These are phyloP conservation scores for Rutpela maculata DNA, from an alignment of 2,888 invertebrate genomes.

Conservation along the genomic window DNA sequence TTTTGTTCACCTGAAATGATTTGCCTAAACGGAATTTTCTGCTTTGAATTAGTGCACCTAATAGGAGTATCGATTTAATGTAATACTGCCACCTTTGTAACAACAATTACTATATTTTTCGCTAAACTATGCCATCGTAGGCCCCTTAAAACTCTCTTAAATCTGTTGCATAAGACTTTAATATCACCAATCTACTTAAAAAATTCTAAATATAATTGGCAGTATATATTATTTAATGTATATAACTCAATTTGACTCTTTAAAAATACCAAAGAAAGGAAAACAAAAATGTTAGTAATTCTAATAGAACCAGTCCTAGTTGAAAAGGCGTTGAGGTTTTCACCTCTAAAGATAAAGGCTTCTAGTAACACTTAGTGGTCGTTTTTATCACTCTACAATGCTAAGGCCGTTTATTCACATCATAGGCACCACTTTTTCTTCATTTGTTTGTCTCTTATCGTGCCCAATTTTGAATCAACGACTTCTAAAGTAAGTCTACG, in stretches of 20 bases:
- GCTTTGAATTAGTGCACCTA: conserved; percentile 24
- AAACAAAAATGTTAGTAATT: conserved; percentile 19
- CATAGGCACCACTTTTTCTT: conserved; percentile 61
- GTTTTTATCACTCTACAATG: conserved; percentile 72
- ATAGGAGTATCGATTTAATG: conserved; percentile 50
- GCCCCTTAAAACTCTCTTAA: conserved; percentile 59
- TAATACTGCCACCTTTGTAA: conserved; percentile 54
- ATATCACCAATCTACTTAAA: conserved; percentile 74
- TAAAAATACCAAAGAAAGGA: conserved; percentile 20
- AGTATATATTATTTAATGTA: conserved; percentile 69
- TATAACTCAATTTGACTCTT: conserved; percentile 55
- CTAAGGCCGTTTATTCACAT: conserved; percentile 70
- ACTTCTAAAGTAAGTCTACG: conserved; percentile 48
- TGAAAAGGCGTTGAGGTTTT: conserved; percentile 65
- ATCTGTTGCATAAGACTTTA: conserved; percentile 74
- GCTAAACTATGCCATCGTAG: conserved; percentile 59
- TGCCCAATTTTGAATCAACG: conserved; percentile 63
- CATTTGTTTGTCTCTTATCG: conserved; percentile 42
- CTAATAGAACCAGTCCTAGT: conserved; percentile 64
- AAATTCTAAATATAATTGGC: conserved; percentile 70
- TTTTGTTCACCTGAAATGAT: too few relatives aligned
- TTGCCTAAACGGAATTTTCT: conserved; percentile 20
- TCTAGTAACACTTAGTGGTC: conserved; percentile 72
- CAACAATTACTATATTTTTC: conserved; percentile 58
- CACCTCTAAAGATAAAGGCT: conserved; percentile 70